Evolutionary conservation across 53 echinoderm and acorn worm genomes (phyloP).

Genomic region (Stichopus horrens): DNA sequence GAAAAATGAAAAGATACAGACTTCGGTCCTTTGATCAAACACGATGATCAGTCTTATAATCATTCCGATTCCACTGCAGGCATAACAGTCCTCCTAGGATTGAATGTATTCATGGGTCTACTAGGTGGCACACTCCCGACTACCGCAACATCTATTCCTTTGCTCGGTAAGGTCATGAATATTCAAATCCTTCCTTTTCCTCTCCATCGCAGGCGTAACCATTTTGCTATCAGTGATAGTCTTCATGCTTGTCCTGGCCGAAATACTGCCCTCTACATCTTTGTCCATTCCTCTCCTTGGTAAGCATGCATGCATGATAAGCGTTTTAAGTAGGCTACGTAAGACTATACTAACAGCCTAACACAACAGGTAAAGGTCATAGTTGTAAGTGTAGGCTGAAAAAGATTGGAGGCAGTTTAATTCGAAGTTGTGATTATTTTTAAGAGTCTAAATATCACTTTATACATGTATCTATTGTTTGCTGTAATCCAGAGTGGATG

Average conservation of each 20-base stretch:
- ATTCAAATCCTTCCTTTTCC: conserved; percentile 46
- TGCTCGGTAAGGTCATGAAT: conserved; percentile 74
- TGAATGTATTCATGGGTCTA: conserved; percentile 93
- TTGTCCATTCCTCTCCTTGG: conserved; percentile 85
- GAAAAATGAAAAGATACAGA: too few species aligned
- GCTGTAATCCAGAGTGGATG: too few species aligned
- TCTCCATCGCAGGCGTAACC: conserved; percentile 75
- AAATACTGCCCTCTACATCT: conserved; percentile 89
- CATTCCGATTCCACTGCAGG: conserved; percentile 60
- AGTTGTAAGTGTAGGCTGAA: not conserved
- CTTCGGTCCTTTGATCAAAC: not conserved
- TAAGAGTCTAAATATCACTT: too few species aligned
- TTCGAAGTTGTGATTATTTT: too few species aligned
- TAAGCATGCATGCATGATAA: conserved; percentile 61
- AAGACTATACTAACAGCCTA: conserved; percentile 10
- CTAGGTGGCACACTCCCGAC: conserved; percentile 84
- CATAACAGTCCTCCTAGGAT: conserved; percentile 84
- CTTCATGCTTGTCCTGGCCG: conserved; percentile 87
- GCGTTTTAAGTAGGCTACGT: not conserved
- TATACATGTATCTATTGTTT: too few species aligned
- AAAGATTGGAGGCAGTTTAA: too few species aligned
- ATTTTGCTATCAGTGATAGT: conserved; percentile 95
- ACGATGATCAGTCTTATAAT: not conserved
- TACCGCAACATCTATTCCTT: conserved; percentile 81
- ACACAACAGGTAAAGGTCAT: not conserved